Base-by-base conservation (phyloP, 2,113 vertebrate genomes). In the Nycticorax nycticorax region DNA sequence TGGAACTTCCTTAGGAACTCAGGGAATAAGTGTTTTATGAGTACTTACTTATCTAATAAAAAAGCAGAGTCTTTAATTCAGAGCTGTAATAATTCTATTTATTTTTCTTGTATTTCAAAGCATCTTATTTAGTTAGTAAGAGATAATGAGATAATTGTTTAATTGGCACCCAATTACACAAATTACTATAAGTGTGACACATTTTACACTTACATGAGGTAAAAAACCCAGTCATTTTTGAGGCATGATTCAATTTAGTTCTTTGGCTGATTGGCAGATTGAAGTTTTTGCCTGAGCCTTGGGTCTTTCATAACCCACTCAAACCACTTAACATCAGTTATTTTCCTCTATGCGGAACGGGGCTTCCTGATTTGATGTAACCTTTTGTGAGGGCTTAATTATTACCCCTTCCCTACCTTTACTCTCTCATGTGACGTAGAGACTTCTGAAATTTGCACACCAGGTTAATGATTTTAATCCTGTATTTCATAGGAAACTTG, bases 81-180 rank as follows among this genome's bases (percentile, higher is more conserved):
- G 56, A 86, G 10, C n/a, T 41, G 35, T 67, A 89, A 78, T 80
- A 71, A 92, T 78, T 88, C 8, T 81, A 45, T 76, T 96, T 95
- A 73, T 82, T 94, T 86, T 96, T 81, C 71, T 93, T 87, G 28
- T 47, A 81, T 52, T 96, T 80, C 53, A 93, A 92, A 91, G 39
- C 26, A 73, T 88, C 88, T 94, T 93, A 88, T 78, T 94, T 92
- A 88, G 56, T 66, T 94, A 8, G 26, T 72, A 89, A 69, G 30
- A 80, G 82, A 75, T 85, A 96, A 96, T 97, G 50, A 95, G 85
- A 63, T 85, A 97, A 94, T 96, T 90, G 92, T 80, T 96, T 85
- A 95, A 92, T 94, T 75, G 80, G 59, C 28, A 83, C 23, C 53
- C 47, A 77, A 56, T 95, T 93, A 78, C 63, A 92, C 23, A 88